Percentiles rank a stretch among this genome's conserved stretches.
phyloP scores from a whole-genome alignment of 2,113 vertebrate species.

The Cromileptes altivelis region DNA sequence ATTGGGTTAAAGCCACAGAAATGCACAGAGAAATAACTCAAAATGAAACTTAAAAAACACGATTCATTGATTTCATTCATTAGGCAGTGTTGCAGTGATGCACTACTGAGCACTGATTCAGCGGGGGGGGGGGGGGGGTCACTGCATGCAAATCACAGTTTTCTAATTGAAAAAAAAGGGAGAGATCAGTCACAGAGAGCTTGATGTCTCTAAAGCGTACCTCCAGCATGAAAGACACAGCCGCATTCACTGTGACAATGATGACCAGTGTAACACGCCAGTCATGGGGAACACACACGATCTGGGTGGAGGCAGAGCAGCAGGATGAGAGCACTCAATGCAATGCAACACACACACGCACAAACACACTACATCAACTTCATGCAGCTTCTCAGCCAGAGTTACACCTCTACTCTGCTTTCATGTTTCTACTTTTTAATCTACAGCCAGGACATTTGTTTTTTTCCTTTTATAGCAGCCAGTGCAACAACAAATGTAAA shows the following conservation, averaged over 20 bases:
- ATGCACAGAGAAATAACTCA: constrained; percentile 30
- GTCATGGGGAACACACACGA: constrained; percentile 91
- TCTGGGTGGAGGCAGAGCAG: constrained; percentile 80
- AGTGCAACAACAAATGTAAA: neutral
- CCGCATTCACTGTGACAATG: constrained; percentile 88
- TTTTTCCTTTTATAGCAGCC: neutral
- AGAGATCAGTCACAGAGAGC: constrained; percentile 19
- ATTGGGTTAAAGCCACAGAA: constrained; percentile 53
- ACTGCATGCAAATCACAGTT: constrained; percentile 46
- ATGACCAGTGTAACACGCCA: constrained; percentile 91
- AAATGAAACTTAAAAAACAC: neutral
- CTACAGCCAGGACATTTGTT: neutral
- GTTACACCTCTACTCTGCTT: neutral
- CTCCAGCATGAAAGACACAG: constrained; percentile 90
- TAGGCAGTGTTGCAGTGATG: neutral
- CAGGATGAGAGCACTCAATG: neutral
- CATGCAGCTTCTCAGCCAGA: neutral
- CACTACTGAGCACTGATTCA: neutral
- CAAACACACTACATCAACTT: constrained; percentile 2
- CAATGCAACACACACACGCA: neutral
- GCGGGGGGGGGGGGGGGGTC: neutral
- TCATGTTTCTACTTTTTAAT: neutral
- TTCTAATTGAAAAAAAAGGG: neutral
- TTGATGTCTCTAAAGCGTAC: constrained; percentile 81
- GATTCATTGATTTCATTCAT: constrained; percentile 39